Percentiles rank a stretch among this genome's conserved stretches.
Evolutionary conservation across 2,888 invertebrate species (phyloP).

Genomic region (Drosophila prolongata): DNA sequence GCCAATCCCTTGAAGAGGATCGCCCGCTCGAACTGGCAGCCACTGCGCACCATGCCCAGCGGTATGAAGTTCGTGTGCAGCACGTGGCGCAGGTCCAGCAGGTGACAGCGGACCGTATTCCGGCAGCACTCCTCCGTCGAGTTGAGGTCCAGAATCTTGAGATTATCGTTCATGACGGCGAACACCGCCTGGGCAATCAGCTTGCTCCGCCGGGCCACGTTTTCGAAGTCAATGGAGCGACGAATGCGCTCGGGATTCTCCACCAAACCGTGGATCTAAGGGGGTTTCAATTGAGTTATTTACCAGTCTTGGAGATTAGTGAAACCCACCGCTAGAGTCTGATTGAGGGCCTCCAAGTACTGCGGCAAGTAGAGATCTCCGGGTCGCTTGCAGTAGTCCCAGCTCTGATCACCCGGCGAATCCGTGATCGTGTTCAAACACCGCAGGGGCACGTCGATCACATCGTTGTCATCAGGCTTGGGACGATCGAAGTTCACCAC

Average conservation of each 20-base stretch:
- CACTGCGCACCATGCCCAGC: slow-evolving; percentile 86
- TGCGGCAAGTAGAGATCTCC: slow-evolving; percentile 65
- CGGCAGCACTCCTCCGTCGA: slow-evolving; percentile 85
- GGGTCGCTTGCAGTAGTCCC: slow-evolving; percentile 79
- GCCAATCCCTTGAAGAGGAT: slow-evolving; percentile 88
- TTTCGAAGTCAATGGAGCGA: slow-evolving; percentile 77
- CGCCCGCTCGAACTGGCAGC: slow-evolving; percentile 87
- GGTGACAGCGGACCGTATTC: slow-evolving; percentile 84
- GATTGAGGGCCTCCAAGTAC: slow-evolving; percentile 63
- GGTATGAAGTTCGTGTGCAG: slow-evolving; percentile 86
- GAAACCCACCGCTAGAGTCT: slow-evolving; percentile 56
- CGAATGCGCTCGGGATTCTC: slow-evolving; percentile 61
- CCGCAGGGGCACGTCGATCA: slow-evolving; percentile 56
- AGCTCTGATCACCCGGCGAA: slow-evolving; percentile 47
- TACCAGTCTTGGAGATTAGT: too few species aligned
- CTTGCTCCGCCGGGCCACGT: slow-evolving; percentile 76
- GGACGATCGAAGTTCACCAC: slow-evolving; percentile 79
- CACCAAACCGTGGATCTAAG: slow-evolving; percentile 63
- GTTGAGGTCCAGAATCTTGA: slow-evolving; percentile 73
- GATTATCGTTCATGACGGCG: slow-evolving; percentile 56
- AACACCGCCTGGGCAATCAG: slow-evolving; percentile 85
- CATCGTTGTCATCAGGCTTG: slow-evolving; percentile 3
- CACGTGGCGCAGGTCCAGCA: slow-evolving; percentile 85
- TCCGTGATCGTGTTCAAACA: slow-evolving; percentile 37
- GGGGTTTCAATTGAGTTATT: too few species aligned